Evolutionary conservation across 2,797 vertebrate species (phyloP).

Genomic region (Alca torda): DNA sequence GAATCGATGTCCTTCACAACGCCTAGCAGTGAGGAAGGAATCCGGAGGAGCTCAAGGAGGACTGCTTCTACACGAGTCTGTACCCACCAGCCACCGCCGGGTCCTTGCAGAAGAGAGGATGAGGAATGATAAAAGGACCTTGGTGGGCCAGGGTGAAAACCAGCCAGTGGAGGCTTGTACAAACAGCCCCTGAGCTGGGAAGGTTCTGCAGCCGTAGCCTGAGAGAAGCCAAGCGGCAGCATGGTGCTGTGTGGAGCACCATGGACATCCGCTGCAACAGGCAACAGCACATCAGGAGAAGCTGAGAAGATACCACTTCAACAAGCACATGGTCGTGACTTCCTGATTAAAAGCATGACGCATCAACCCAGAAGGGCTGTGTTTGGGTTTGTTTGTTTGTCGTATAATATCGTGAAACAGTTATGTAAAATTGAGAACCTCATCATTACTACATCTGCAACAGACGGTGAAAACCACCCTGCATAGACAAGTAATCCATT

Average conservation of each 20-base stretch:
- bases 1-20: not conserved
- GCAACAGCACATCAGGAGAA: not conserved
- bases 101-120: not conserved
- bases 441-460: not conserved
- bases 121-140: not conserved
- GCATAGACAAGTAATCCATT: not conserved
- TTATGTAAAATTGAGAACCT: not conserved
- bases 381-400: not conserved
- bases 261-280: not conserved
- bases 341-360: not conserved
- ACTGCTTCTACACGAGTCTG: not conserved
- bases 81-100: not conserved
- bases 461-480: not conserved
- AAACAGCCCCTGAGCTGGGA: not conserved
- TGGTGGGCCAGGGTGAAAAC: rapidly evolving
- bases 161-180: not conserved
- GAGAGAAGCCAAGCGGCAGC: not conserved
- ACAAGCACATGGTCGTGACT: not conserved
- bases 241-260: rapidly evolving
- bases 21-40: not conserved
- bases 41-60: not conserved
- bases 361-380: not conserved
- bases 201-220: rapidly evolving
- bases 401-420: not conserved
- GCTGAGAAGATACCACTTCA: not conserved